Evolutionary conservation across 2,888 invertebrate genomes (phyloP), one percentile per base, ranked within the genome.

Genomic region (Kuschelorhynchus macadamiae): DNA sequence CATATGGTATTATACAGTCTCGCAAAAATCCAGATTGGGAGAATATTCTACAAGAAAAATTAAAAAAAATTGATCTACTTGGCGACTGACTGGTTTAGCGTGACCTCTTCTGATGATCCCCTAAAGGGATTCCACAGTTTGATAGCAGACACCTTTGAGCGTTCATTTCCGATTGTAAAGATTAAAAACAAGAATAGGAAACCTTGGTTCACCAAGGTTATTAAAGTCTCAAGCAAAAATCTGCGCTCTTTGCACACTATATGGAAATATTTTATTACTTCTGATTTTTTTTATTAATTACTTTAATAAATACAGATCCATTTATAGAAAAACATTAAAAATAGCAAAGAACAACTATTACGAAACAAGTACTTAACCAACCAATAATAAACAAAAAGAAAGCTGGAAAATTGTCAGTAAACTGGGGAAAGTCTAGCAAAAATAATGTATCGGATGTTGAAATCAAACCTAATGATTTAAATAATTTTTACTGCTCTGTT

Each of bases 131-230:
- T 39, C n/a, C 39, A 39, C n/a, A n/a, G n/a, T 9, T 4, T 39
- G 4, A 4, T 39, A 4, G n/a, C 46, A 3, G n/a, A 25, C 7
- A 20, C 7, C 5, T 49, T 49, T 12, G 14, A 49, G 8, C 9
- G 11, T 21, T 8, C 25, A 8, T 49, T 49, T 49, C 49, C 49
- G 8, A 12, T 49, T 8, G 14, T 8, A 5, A 49, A 49, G 9
- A 49, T 49, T 7, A 49, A 49, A 49, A 8, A n/a, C 8, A 46
- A 46, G 16, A 8, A 4, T 9, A 12, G 21, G 21, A 49, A 49
- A 49, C n/a, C 49, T 3, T 49, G 49, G 49, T 49, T 18, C 7
- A 49, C 49, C 7, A 49, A 49, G 25, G 49, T 20, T 21, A 7
- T 49, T 3, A 49, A 25, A 49, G 14, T 12, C 8, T 49, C 49